Evolutionary conservation across 1,140 invertebrate species (phyloP), one percentile per base, ranked within the genome.

Genomic region (Lepeophtheirus salmonis): DNA sequence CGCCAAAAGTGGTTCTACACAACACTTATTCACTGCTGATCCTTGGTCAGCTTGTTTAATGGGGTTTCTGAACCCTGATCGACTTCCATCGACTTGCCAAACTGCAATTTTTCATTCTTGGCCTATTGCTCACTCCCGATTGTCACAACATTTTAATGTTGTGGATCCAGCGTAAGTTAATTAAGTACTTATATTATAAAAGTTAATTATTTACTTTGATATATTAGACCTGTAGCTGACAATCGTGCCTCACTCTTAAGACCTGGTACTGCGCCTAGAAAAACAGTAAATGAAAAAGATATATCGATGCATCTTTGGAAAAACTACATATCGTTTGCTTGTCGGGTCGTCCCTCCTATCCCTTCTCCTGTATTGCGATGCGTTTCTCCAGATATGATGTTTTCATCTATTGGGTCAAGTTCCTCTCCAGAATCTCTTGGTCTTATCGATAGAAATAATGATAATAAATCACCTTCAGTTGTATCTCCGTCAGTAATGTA

Each of bases 321-420:
- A 67, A 95, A 95, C 74, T 96, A 96, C 72, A 79, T 92, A 55
- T 86, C 89, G 12, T 86, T 94, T 74, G 89, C 89, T 1, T 96
- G 92, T 74, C 78, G 89, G 62, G 83, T 97, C 4, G 89, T 94
- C 0, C 86, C 86, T 18, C 81, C 84, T 17, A 78, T 80, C 23
- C 81, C 85, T 0, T 84, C 80, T 66, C 81, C 86, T 0, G 78
- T 89, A 1, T 78, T 89, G 18, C 78, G 89, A 24, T 94, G 87
- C 71, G 86, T 86, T 2, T 92, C 89, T 64, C 89, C 90, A 16
- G 89, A 95, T 75, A 76, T 92, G 24, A 88, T 84, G 70, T 76
- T 89, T 60, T 88, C 84, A 84, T 87, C 17, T 63, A 62, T 41
- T 6, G 30, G 30, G 6, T 63, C 62, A n/a, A 73, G 71, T 60